Conservation (phyloP, 1,140 invertebrate genomes). For the Mamestra configurata region DNA sequence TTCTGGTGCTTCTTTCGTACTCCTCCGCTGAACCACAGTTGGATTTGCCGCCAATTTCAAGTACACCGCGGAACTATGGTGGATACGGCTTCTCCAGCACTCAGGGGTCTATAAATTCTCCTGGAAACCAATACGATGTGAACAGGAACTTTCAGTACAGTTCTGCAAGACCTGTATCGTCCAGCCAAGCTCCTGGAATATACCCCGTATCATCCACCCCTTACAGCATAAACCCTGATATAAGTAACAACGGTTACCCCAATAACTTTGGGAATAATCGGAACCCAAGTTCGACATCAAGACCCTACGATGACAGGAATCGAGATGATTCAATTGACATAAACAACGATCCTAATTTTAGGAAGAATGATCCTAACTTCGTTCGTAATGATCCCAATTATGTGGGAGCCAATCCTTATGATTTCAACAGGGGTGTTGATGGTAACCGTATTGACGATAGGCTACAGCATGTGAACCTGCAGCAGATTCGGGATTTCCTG, state of each 20-base stretch:
- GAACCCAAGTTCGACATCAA: slow-evolving; percentile 74
- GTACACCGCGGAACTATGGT: slow-evolving; percentile 77
- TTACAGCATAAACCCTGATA: slow-evolving; percentile 82
- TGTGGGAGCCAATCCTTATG: slow-evolving; percentile 78
- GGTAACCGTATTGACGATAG: slow-evolving; percentile 78
- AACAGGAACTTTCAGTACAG: slow-evolving; percentile 78
- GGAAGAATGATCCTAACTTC: slow-evolving; percentile 82
- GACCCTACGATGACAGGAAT: slow-evolving; percentile 75
- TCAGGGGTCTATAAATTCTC: slow-evolving; percentile 69
- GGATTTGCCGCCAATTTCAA: slow-evolving; percentile 86
- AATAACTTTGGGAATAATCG: slow-evolving; percentile 74
- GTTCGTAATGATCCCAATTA: slow-evolving; percentile 79
- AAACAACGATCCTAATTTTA: slow-evolving; percentile 82
- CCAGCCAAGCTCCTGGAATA: slow-evolving; percentile 69
- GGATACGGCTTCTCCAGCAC: slow-evolving; percentile 76
- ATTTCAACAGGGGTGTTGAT: slow-evolving; percentile 74
- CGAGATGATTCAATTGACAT: slow-evolving; percentile 81
- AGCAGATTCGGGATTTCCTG: slow-evolving; percentile 88
- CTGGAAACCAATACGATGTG: slow-evolving; percentile 77
- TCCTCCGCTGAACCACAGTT: slow-evolving; percentile 83
- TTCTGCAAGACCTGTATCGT: slow-evolving; percentile 70
- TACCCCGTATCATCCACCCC: slow-evolving; percentile 81
- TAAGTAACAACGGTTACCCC: slow-evolving; percentile 84
- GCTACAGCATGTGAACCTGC: slow-evolving; percentile 71
- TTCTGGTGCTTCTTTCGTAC: slow-evolving; percentile 66